phyloP scores from a whole-genome alignment of 2,888 invertebrate genomes.

The Oasisia sp. region DNA sequence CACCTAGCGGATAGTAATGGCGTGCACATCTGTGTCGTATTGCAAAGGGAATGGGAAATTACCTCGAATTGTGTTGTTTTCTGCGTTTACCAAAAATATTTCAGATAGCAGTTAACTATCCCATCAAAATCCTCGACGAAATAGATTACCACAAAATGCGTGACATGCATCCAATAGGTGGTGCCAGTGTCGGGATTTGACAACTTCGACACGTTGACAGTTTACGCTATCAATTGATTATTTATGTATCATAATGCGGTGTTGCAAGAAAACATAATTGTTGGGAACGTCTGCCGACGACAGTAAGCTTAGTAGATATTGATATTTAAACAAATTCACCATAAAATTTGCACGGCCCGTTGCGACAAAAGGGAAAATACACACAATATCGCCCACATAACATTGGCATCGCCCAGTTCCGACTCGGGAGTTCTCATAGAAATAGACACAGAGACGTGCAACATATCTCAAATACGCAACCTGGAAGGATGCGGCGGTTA shows the following conservation, averaged over 20 bases:
- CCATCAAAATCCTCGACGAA: no score
- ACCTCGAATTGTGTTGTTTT: no score
- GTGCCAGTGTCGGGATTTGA: not conserved
- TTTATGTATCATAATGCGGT: not conserved
- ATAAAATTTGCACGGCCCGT: not conserved
- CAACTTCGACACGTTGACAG: constrained; percentile 6
- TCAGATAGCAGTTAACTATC: no score
- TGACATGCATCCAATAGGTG: not conserved
- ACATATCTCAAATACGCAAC: not conserved
- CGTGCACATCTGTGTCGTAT: no score
- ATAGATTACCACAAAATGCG: not conserved
- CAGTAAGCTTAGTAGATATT: not conserved
- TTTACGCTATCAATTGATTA: not conserved
- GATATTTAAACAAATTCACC: not conserved
- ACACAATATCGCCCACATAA: not conserved
- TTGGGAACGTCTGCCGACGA: not conserved
- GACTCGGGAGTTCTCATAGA: not conserved
- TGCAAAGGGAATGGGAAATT: no score
- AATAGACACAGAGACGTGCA: not conserved
- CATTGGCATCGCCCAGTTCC: not conserved
- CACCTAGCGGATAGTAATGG: no score
- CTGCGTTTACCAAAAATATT: no score
- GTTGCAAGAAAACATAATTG: not conserved
- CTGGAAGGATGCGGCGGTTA: not conserved
- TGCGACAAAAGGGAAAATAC: not conserved